Conservation (phyloP, 2,113 vertebrate genomes). For the Gallinago media region DNA sequence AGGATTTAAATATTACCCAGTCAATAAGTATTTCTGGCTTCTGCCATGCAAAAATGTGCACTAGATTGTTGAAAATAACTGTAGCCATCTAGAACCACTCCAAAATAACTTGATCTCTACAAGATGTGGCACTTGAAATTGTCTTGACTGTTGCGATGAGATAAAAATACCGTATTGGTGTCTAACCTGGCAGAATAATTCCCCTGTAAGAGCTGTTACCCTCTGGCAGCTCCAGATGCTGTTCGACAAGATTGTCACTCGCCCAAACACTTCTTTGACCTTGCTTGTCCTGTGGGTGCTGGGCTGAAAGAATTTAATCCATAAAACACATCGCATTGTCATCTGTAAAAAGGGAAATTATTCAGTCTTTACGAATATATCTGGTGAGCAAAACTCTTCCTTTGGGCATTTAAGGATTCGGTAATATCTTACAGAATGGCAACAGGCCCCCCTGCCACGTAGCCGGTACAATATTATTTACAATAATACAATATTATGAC, state of each 20-base stretch:
- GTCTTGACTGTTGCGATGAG: neutral
- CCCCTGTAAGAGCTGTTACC: neutral
- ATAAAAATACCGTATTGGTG: rapidly evolving
- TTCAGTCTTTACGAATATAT: neutral
- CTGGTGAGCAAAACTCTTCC: neutral
- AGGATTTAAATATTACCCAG: neutral
- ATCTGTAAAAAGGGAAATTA: neutral
- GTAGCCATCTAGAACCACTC: neutral
- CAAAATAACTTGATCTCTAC: neutral
- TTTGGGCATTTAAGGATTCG: neutral
- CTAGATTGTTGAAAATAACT: neutral
- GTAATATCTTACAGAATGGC: neutral
- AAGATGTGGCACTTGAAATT: neutral
- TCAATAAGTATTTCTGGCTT: neutral
- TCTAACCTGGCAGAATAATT: too few relatives aligned
- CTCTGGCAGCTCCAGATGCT: neutral
- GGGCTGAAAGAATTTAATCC: neutral
- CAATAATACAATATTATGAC: neutral
- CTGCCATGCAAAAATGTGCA: neutral
- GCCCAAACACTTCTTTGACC: neutral
- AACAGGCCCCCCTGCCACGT: neutral
- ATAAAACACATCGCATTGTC: rapidly evolving
- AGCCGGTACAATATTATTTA: neutral
- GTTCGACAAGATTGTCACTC: neutral
- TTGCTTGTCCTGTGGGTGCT: neutral